phyloP scores from a whole-genome alignment of 2,797 vertebrate genomes.

The Sparus aurata region DNA sequence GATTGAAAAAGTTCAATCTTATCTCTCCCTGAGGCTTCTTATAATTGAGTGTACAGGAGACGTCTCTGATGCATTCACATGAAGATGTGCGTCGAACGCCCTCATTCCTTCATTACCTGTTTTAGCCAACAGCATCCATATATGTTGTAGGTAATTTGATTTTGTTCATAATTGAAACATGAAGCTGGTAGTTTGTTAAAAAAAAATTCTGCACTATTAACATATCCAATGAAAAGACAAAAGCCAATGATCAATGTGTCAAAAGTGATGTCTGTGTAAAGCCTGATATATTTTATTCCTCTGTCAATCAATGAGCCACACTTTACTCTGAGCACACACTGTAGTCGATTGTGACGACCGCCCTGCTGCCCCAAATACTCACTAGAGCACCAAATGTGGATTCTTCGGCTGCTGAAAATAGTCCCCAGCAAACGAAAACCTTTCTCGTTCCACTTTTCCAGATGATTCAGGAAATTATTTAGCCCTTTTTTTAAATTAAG shows the following conservation, averaged over 20 bases:
- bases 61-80: neutral
- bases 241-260: neutral
- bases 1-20: neutral
- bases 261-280: too few species aligned
- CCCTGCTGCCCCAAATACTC: neutral
- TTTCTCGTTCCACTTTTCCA: too few species aligned
- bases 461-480: too few species aligned
- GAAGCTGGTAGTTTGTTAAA: too few species aligned
- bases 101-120: constrained; percentile 5
- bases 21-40: constrained; percentile 27
- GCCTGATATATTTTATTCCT: too few species aligned
- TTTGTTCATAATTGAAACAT: neutral
- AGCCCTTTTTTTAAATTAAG: too few species aligned
- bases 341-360: neutral
- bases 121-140: constrained; percentile 21
- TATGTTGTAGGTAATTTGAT: neutral
- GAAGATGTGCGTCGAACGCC: neutral
- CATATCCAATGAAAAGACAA: neutral
- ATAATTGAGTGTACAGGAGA: neutral
- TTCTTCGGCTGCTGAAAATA: neutral
- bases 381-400: neutral
- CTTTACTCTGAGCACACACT: neutral
- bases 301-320: too few species aligned
- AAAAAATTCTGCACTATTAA: neutral
- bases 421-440: neutral